Conservation (phyloP, 2,888 invertebrate species). For the Neria commutata region DNA sequence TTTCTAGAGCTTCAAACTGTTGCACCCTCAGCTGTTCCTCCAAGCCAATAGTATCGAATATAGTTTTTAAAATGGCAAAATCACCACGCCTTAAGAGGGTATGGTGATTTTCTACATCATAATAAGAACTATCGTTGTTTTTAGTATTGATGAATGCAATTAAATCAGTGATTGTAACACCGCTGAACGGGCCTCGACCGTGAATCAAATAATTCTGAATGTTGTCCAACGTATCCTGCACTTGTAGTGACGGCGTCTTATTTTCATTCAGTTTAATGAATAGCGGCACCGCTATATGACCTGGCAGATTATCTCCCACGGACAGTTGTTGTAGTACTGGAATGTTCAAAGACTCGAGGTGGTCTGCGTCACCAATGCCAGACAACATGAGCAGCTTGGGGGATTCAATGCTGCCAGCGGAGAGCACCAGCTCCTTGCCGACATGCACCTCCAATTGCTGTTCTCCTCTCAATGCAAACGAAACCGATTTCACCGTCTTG, state of each 20-base stretch:
- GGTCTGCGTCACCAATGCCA: conserved; percentile 39
- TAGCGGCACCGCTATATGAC: conserved; percentile 69
- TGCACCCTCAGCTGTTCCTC: conserved; percentile 25
- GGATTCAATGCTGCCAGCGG: conserved; percentile 57
- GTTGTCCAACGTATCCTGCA: conserved; percentile 38
- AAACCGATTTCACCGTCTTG: conserved; percentile 62
- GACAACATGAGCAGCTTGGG: conserved; percentile 44
- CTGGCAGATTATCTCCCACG: conserved; percentile 78
- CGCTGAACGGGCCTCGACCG: conserved; percentile 23
- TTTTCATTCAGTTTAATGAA: conserved; percentile 57
- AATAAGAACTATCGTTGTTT: conserved; percentile 57
- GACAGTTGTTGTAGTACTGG: conserved; percentile 35
- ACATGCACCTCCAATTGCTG: conserved; percentile 29
- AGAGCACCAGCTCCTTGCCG: conserved; percentile 38
- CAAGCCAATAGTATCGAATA: conserved; percentile 28
- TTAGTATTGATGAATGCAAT: conserved; percentile 65
- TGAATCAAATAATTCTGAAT: conserved; percentile 59
- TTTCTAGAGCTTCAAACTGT: conserved; percentile 24
- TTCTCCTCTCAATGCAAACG: conserved; percentile 63
- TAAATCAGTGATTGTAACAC: conserved; percentile 55
- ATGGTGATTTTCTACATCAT: conserved; percentile 66
- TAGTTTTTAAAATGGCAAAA: conserved; percentile 18
- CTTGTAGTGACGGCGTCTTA: conserved; percentile 26
- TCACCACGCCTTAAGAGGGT: conserved; percentile 43
- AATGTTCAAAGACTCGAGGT: conserved; percentile 33